Base-by-base conservation (phyloP, 2,888 invertebrate species). In the Polia nebulosa region DNA sequence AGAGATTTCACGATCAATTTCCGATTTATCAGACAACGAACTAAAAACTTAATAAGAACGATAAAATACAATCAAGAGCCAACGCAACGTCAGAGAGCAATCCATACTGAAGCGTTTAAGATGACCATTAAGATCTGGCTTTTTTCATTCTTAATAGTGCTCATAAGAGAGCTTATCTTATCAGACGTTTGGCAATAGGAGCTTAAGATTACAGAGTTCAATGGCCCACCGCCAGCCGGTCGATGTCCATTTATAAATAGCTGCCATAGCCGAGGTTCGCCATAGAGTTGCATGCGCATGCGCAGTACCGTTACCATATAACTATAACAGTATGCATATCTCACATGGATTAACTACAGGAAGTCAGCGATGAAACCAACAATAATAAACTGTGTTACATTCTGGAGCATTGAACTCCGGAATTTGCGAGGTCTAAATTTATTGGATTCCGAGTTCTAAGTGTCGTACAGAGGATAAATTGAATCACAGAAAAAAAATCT, bases 241-340 rank as follows among this genome's bases (percentile, higher is more conserved):
- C 88, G 87, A 82, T 82, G 87, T 79, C 85, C 87, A 84, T 82
- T 87, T 94, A 93, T 92, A 94, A 94, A 94, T 94, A 94, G 88
- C 90, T 22, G 9, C 60, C 49, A 57, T 63, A 76, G 57, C 86
- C 82, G 87, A 87, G 83, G 85, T 82, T 84, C 72, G 85, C 90
- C 88, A 90, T 90, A 85, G 85, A 78, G 84, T 71, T 85, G 89
- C 85, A 87, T 84, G 81, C 85, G 89, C 85, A 87, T 84, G 81
- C 85, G 81, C 83, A 81, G 78, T 86, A 86, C 88, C 88, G 90
- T 90, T 90, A 88, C 79, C 79, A 85, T 80, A 87, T 85, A 83
- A 72, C 71, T 76, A 60, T 71, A 69, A 71, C 45, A 67, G 59
- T 58, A 65, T 79, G 49, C 62, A 72, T 75, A 80, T 70, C 74